Evolutionary conservation across 2,888 invertebrate species (phyloP), one percentile per base, ranked within the genome.

Genomic region (Spilosoma lubricipeda): DNA sequence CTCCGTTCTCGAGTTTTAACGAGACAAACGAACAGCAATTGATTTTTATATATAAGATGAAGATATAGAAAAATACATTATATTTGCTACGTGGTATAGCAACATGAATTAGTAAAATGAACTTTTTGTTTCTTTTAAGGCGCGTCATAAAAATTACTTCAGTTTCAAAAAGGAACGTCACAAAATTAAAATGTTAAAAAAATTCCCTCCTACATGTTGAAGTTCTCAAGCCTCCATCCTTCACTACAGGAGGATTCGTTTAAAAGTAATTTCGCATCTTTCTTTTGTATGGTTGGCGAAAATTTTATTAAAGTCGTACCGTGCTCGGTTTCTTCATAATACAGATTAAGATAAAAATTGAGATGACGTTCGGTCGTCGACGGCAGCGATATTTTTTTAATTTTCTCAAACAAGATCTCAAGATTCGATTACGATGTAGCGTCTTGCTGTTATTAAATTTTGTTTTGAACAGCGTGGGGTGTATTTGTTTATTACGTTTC

Each of bases 301-400:
- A 91, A 89, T 91, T 90, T 91, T 91, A 92, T 91, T 89, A 91
- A 89, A 88, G 74, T 84, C 79, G 72, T 81, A 84, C 86, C 87
- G 83, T 85, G 90, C 86, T 89, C 87, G 88, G 88, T 90, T 89
- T 88, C 90, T 90, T 93, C 92, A 92, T 93, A 91, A 92, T 92
- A 94, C 91, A 93, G 94, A 95, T 95, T 94, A 93, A 88, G 91
- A 91, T 88, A 91, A 92, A 93, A 94, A 94, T 95, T 94, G 94
- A 89, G 90, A 90, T 93, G 95, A 95, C 95, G 94, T 92, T 87
- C 87, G 83, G 86, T 88, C 88, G 86, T 88, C 85, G 87, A 84
- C 86, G 88, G 88, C 86, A 87, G 90, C 90, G 86, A 90, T 93
- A 93, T 94, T 93, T 95, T 95, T 95, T 95, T 94, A 94, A 94